Conservation (phyloP, 2,797 vertebrate species). For the Cirrhinus molitorella region DNA sequence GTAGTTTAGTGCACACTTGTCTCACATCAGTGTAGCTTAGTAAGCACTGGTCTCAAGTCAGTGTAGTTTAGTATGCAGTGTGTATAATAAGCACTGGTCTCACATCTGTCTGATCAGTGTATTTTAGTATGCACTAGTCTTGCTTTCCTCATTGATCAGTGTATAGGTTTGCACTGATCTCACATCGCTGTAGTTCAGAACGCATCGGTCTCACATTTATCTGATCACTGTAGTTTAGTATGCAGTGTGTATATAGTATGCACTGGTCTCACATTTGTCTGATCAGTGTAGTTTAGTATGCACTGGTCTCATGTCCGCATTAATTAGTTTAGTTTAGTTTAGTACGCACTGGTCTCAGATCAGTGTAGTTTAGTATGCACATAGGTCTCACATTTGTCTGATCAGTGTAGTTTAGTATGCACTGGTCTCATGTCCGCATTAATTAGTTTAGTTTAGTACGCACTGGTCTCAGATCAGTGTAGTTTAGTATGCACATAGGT, state of each 20-base stretch:
- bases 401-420: neutral
- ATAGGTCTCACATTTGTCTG: neutral
- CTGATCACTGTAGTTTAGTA: neutral
- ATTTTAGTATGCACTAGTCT: neutral
- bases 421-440: neutral
- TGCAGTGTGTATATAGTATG: neutral
- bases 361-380: neutral
- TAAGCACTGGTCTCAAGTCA: neutral
- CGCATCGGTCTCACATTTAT: neutral
- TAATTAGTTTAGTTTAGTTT: neutral
- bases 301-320: neutral
- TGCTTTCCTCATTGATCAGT: neutral
- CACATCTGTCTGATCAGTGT: neutral
- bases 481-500: neutral
- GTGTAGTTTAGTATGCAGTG: neutral
- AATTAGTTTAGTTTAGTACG: neutral
- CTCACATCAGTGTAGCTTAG: neutral
- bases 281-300: neutral
- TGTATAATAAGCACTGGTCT: no score
- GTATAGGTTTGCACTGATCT: neutral
- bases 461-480: neutral
- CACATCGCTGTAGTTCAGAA: neutral
- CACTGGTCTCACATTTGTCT: no score
- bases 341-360: neutral
- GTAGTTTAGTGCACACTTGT: neutral